These are phyloP conservation scores for Machaerirhynchus nigripectus DNA, from an alignment of 2,113 vertebrate genomes.

Conservation along the genomic window DNA sequence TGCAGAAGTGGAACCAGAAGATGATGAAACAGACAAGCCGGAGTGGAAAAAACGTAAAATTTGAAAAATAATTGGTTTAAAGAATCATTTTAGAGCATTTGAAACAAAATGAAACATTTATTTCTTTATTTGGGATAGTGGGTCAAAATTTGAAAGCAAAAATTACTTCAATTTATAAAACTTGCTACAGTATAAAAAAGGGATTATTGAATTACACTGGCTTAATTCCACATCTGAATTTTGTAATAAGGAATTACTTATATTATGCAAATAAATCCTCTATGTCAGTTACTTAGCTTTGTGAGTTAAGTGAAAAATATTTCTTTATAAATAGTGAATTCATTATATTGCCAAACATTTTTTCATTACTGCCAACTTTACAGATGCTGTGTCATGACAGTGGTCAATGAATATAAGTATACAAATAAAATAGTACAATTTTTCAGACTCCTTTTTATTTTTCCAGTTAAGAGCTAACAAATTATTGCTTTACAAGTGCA, in stretches of 20 bases:
- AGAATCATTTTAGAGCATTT: neutral
- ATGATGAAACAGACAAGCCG: conserved; percentile 90
- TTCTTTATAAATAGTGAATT: neutral
- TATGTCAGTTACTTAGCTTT: neutral
- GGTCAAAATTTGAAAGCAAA: neutral
- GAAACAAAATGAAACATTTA: neutral
- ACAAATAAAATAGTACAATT: neutral
- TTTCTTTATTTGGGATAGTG: neutral
- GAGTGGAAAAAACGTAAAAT: conserved; percentile 99
- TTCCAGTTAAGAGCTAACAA: neutral
- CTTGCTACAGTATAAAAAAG: neutral
- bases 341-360: neutral
- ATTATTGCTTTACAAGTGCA: neutral
- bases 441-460: neutral
- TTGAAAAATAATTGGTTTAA: conserved; percentile 72
- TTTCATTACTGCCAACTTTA: neutral
- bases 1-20: conserved; percentile 89
- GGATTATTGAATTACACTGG: neutral
- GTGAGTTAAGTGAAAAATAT: neutral
- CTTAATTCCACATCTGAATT: neutral
- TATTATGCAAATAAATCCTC: neutral
- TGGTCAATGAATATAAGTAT: neutral
- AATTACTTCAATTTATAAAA: neutral
- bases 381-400: neutral
- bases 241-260: neutral